Percentiles rank a stretch among this genome's conserved stretches.
Evolutionary conservation across 2,113 vertebrate genomes (phyloP).

Genomic region (Dolichallabes microphthalmus): DNA sequence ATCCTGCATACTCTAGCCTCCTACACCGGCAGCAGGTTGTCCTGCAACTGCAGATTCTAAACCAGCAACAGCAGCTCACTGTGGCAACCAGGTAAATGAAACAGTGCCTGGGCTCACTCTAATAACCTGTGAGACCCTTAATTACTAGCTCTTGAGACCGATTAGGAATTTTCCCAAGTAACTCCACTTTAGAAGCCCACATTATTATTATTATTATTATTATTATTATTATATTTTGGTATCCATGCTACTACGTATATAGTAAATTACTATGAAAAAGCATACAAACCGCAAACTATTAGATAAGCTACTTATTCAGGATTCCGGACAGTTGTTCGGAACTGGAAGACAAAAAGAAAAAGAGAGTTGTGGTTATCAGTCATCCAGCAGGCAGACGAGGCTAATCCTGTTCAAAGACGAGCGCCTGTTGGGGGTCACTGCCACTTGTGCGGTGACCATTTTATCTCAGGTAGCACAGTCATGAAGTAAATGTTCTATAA

Average conservation of each 20-base stretch:
- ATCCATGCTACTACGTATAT: neutral
- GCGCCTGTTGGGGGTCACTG: too few species aligned
- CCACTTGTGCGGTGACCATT: too few species aligned
- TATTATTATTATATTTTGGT: neutral
- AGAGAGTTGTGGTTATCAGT: too few species aligned
- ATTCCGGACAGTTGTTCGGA: too few species aligned
- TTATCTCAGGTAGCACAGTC: too few species aligned
- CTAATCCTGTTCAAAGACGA: too few species aligned
- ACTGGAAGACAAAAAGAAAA: too few species aligned
- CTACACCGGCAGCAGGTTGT: conserved; percentile 82
- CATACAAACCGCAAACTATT: neutral
- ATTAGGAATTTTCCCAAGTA: neutral
- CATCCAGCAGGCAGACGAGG: too few species aligned
- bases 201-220: too few species aligned
- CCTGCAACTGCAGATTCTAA: conserved; percentile 74
- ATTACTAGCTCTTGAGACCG: neutral
- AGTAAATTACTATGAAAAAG: neutral
- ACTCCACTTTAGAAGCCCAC: neutral
- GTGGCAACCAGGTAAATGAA: conserved; percentile 67
- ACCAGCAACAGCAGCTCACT: conserved; percentile 71
- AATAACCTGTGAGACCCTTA: neutral
- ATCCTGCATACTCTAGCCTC: conserved; percentile 75
- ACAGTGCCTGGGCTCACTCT: neutral
- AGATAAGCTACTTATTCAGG: neutral
- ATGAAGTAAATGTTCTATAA: too few species aligned